Conservation (phyloP, 2,113 vertebrate species). For the Orientallactaga bullata region DNA sequence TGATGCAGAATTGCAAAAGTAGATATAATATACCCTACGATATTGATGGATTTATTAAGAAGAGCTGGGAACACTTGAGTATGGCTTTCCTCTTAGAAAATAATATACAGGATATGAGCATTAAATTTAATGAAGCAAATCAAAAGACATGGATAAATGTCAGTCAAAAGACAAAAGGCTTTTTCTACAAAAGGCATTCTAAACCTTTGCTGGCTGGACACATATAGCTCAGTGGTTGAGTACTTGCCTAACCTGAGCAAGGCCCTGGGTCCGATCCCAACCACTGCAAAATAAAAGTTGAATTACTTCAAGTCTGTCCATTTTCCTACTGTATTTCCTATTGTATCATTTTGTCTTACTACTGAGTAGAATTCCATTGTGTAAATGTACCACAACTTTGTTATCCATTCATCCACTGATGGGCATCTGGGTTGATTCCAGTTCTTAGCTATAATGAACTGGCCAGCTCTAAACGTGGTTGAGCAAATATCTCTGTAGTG, state of each 20-base stretch:
- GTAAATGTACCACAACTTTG: too few relatives aligned
- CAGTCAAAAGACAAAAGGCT: slow-evolving; percentile 17
- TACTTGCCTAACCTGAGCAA: neutral
- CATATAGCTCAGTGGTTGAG: too few relatives aligned
- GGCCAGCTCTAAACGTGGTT: too few relatives aligned
- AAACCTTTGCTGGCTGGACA: neutral
- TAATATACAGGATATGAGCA: neutral
- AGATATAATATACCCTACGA: neutral
- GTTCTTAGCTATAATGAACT: too few relatives aligned
- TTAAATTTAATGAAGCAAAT: slow-evolving; percentile 64
- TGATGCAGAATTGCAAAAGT: slow-evolving; percentile 50
- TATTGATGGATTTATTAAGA: slow-evolving; percentile 61
- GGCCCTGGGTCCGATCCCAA: neutral
- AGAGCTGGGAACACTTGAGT: neutral
- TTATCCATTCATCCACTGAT: too few relatives aligned
- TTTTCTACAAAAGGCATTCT: slow-evolving; percentile 3
- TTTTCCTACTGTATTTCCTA: too few relatives aligned
- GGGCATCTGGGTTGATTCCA: too few relatives aligned
- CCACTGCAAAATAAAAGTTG: neutral
- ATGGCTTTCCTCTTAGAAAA: slow-evolving; percentile 45
- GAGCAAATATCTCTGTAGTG: too few relatives aligned
- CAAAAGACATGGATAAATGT: slow-evolving; percentile 40
- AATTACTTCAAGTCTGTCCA: neutral
- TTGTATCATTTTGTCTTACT: too few relatives aligned
- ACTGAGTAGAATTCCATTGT: too few relatives aligned